A percentile compares a stretch with the other conserved stretches of the same genome.
Evolutionary conservation across 1,140 invertebrate genomes (phyloP).

Genomic region (Sesamia nonagrioides): DNA sequence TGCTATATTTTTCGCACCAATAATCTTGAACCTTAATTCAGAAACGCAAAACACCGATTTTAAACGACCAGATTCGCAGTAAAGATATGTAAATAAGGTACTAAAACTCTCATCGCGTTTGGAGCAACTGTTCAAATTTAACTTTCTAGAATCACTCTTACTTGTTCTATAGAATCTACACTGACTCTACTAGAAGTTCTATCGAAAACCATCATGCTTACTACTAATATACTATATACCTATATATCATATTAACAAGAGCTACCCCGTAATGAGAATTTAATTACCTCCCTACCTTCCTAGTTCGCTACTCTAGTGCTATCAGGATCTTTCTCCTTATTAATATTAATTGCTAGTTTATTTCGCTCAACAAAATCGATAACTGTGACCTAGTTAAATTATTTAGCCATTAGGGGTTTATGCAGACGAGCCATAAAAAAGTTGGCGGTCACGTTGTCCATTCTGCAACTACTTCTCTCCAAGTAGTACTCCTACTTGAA

Average conservation of each 20-base stretch:
- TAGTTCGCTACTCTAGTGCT: background rate
- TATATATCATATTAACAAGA: too few species aligned
- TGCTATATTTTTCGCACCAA: background rate
- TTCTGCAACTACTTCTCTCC: too few species aligned
- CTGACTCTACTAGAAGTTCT: background rate
- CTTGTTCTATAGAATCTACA: constrained; percentile 8
- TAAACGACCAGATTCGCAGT: constrained; percentile 23
- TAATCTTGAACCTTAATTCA: background rate
- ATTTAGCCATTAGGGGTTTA: background rate
- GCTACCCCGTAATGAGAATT: constrained; percentile 40
- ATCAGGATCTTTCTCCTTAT: constrained; percentile 44
- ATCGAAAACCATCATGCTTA: constrained; percentile 4
- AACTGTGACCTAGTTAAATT: constrained; percentile 32
- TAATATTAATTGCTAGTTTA: constrained; percentile 47
- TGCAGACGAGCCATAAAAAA: background rate
- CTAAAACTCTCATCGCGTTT: constrained; percentile 24
- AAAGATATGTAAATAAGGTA: constrained; percentile 39
- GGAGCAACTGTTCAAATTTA: constrained; percentile 29
- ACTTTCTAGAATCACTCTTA: constrained; percentile 13
- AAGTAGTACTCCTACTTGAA: too few species aligned
- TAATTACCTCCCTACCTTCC: constrained; percentile 41
- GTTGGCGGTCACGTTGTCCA: background rate
- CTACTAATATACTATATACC: too few species aligned
- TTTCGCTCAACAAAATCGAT: constrained; percentile 29
- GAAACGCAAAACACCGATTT: constrained; percentile 22